These are phyloP conservation scores for Yasuhikotakia modesta DNA, from an alignment of 2,797 vertebrate species.

Conservation along the genomic window DNA sequence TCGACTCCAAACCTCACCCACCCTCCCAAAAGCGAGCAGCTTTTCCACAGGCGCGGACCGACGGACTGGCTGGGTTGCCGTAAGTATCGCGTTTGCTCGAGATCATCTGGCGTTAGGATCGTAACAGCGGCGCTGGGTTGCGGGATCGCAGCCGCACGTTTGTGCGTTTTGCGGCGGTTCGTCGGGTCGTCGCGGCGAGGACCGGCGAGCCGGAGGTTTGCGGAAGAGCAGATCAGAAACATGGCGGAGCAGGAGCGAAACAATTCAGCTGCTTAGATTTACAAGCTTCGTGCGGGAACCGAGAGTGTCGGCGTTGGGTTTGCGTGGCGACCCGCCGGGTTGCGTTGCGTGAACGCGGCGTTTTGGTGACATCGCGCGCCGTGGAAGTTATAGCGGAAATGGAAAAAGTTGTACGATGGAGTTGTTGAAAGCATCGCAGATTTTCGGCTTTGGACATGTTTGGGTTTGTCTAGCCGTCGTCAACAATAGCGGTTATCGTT, in stretches of 20 bases:
- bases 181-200: conserved; percentile 38
- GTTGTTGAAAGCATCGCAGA: conserved; percentile 34
- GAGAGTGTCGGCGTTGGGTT: not conserved
- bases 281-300: not conserved
- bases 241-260: conserved; percentile 67
- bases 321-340: not conserved
- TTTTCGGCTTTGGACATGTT: conserved; percentile 6
- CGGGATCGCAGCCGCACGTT: not conserved
- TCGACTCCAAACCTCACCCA: conserved; percentile 61
- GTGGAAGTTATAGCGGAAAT: conserved; percentile 69
- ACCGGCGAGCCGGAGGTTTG: conserved; percentile 60
- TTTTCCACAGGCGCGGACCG: conserved; percentile 49
- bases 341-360: conserved; percentile 40
- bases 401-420: conserved; percentile 66
- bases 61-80: conserved; percentile 50
- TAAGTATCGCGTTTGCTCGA: conserved; percentile 57
- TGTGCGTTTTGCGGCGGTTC: not conserved
- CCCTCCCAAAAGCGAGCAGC: conserved; percentile 49
- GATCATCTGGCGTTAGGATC: conserved; percentile 29
- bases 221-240: conserved; percentile 67
- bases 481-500: not conserved
- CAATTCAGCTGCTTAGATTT: conserved; percentile 56
- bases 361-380: conserved; percentile 34
- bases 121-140: not conserved
- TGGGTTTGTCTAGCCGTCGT: no score